These are phyloP conservation scores for Sebastes iracundus DNA, from an alignment of 2,797 vertebrate species.

Conservation along the genomic window DNA sequence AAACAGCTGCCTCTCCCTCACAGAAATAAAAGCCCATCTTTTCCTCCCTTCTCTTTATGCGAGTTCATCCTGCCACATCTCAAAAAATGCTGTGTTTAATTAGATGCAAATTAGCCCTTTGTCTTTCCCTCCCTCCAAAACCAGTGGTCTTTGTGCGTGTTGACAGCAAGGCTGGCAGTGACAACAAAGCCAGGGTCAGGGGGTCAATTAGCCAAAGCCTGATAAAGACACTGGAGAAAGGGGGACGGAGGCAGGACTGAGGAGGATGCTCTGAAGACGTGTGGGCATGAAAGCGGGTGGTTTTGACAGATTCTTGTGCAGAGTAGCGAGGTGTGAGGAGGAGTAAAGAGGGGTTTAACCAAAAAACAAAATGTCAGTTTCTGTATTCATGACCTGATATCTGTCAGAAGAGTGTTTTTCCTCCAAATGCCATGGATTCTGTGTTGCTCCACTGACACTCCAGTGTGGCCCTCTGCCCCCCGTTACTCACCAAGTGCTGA, in stretches of 20 bases:
- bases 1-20: conserved; percentile 32
- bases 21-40: conserved; percentile 43
- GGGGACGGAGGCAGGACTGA: not conserved
- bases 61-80: conserved; percentile 45
- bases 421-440: conserved; percentile 25
- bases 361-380: conserved; percentile 24
- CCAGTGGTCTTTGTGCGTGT: conserved; percentile 57
- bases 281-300: not conserved
- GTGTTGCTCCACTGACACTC: not conserved
- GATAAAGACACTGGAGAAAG: conserved; percentile 43
- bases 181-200: conserved; percentile 55
- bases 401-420: conserved; percentile 8
- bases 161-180: conserved; percentile 63
- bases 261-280: conserved; percentile 2
- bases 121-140: conserved; percentile 53
- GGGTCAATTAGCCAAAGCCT: conserved; percentile 54
- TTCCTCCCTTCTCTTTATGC: conserved; percentile 28
- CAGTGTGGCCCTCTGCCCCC: not conserved
- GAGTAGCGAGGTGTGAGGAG: not conserved
- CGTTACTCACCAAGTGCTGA: not conserved
- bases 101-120: conserved; percentile 80
- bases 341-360: not conserved
- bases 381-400: conserved; percentile 12
- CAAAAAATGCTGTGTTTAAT: conserved; percentile 67
- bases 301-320: not conserved